Base-by-base conservation (phyloP, 1,140 invertebrate genomes). In the Orchestia grillus region DNA sequence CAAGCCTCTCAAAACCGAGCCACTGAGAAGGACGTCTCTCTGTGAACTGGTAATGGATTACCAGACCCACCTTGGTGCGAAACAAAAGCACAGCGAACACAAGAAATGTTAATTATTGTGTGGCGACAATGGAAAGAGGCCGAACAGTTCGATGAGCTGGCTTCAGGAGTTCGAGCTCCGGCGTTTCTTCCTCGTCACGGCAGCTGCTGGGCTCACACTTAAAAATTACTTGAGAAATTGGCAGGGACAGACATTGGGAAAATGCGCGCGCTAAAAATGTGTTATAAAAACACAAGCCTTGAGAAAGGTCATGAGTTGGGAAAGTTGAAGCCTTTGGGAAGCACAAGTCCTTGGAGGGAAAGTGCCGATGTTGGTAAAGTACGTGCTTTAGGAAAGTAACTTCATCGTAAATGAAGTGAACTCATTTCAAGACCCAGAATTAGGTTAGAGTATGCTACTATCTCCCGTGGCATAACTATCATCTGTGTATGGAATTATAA, bases 21-120 rank as follows among this genome's bases (percentile, higher is more conserved):
- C 62, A 77, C 62, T 77, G 28, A 36, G 62, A 28, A 77, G 62
- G 62, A 77, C 62, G 62, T 8, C 62, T 36, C 62, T 77, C 62
- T 77, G 62, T 77, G 62, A 77, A 36, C n/a, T 42, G 4, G 88
- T 90, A 90, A 90, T 90, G 88, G 88, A 90, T 90, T 90, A 90
- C 88, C 43, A 44, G 88, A 90, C 88, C 43, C 15, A 90, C 88
- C 43, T 15, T 16, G 23, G 28, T 3, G 43, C 43, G 88, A 90
- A 90, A 90, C 88, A 90, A 90, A 90, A 90, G 88, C 88, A 44
- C 42, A 90, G 88, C 43, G 88, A 90, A 44, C 41, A 42, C 88
- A 90, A 42, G 88, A 90, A 44, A 90, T 90, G 88, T 44, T 90
- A 90, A 90, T 90, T 90, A 36, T 90, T 90, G 43, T 19, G 88